Evolutionary conservation across 2,888 invertebrate genomes (phyloP), one percentile per base, ranked within the genome.

Genomic region (Muscina levida): DNA sequence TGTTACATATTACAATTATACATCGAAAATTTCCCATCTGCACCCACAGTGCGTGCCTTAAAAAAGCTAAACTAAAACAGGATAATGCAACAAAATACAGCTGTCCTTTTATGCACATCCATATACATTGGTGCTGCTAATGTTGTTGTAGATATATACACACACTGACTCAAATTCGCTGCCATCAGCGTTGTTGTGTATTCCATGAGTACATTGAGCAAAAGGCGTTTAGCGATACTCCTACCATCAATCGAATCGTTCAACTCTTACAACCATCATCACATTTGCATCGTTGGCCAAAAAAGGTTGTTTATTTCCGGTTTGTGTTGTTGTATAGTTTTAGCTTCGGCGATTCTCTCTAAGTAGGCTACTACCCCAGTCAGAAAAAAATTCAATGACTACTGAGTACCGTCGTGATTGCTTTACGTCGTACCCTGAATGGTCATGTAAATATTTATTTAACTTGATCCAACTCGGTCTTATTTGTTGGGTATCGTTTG

Each of bases 381-480:
- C 31, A 8, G 8, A 31, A 31, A 3, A 31, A 31, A 70, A 77
- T 59, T 71, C 42, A n/a, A 62, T 70, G 59, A 62, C 65, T 79
- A 51, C 24, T n/a, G 10, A 22, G 56, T 19, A 11, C 13, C 56
- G 6, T 62, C 56, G 6, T 62, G 13, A 22, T 5, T 48, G 46
- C 8, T 62, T 8, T 46, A 39, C 53, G 17, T 26, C 42, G 22
- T n/a, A n/a, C n/a, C 19, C 17, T 31, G 24, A n/a, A 53, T 67
- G 46, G 42, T 48, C 73, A 62, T 77, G 77, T 77, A 81, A 81
- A 81, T 81, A 81, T 81, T 81, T 77, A 67, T 74, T 77, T 71
- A 77, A 77, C 80, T 77, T 71, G 77, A 31, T 31, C 8, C 31
- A 31, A 31, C 31, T 31, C 3, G 53, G 66, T 72, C 42, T 71